phyloP scores from a whole-genome alignment of 2,888 invertebrate genomes.

The Sinopyrophorus schimmeli region DNA sequence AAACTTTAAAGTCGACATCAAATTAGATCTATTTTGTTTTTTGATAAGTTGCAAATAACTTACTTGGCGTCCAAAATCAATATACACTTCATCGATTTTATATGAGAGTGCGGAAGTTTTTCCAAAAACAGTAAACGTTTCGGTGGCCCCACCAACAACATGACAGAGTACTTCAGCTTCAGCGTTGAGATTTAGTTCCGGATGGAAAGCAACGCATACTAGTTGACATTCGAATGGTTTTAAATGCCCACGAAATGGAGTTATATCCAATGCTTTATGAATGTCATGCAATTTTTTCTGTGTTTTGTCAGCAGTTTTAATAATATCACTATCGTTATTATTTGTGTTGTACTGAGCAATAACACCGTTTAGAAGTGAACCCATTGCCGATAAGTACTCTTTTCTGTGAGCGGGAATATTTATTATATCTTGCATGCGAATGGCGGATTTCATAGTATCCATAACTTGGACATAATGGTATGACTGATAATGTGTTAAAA shows the following conservation, averaged over 20 bases:
- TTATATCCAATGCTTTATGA: slow-evolving; percentile 39
- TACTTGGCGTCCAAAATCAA: slow-evolving; percentile 55
- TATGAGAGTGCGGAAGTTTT: slow-evolving; percentile 60
- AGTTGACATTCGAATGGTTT: slow-evolving; percentile 59
- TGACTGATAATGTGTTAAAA: slow-evolving; percentile 13
- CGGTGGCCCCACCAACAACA: slow-evolving; percentile 62
- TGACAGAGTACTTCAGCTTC: slow-evolving; percentile 58
- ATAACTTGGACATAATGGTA: slow-evolving; percentile 21
- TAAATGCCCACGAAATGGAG: slow-evolving; percentile 58
- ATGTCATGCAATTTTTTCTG: neutral
- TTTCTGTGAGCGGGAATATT: slow-evolving; percentile 19
- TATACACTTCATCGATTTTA: slow-evolving; percentile 51
- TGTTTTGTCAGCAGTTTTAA: slow-evolving; percentile 42
- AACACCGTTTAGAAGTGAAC: slow-evolving; percentile 29
- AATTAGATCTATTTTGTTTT: too few species aligned
- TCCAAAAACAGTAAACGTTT: slow-evolving; percentile 58
- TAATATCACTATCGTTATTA: slow-evolving; percentile 17
- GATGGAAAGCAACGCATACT: slow-evolving; percentile 58
- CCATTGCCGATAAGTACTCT: slow-evolving; percentile 29
- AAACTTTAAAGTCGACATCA: too few species aligned
- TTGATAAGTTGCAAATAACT: too few species aligned
- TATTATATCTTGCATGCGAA: slow-evolving; percentile 14
- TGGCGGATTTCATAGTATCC: slow-evolving; percentile 14
- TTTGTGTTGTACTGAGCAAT: slow-evolving; percentile 18
- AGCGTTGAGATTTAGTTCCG: slow-evolving; percentile 55